phyloP scores from a whole-genome alignment of 2,888 invertebrate genomes.

The Drosophila nr. fundita region DNA sequence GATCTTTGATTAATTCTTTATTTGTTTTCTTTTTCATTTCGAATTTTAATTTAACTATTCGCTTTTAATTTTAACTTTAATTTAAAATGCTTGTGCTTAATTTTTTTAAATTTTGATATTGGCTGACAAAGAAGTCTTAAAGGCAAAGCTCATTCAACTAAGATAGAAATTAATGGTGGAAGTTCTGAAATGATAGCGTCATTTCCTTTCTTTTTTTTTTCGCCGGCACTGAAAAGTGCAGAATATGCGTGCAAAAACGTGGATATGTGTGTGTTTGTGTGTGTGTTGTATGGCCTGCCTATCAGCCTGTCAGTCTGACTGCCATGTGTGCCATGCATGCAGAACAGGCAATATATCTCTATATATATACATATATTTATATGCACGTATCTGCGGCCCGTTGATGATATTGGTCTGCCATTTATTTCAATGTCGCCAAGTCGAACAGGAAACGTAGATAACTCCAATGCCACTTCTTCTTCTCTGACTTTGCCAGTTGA shows the following conservation, averaged over 20 bases:
- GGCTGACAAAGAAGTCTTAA: background rate
- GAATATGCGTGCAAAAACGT: slow-evolving; percentile 14
- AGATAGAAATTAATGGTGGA: background rate
- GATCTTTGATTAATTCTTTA: background rate
- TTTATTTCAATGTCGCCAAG: slow-evolving; percentile 62
- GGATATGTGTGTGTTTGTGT: slow-evolving; percentile 37
- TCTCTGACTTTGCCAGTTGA: slow-evolving; percentile 1
- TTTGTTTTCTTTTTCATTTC: background rate
- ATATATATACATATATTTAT: background rate
- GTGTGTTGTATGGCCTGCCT: slow-evolving; percentile 46
- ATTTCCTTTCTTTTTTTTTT: background rate
- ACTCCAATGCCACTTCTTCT: slow-evolving; percentile 30
- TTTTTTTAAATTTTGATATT: background rate
- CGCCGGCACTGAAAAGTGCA: background rate
- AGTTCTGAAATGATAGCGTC: background rate
- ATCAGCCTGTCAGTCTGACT: slow-evolving; percentile 40
- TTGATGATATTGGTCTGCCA: slow-evolving; percentile 58
- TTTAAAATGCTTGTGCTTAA: background rate
- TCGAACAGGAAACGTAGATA: slow-evolving; percentile 73
- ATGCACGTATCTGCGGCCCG: slow-evolving; percentile 1
- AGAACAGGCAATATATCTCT: slow-evolving; percentile 35
- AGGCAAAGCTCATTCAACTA: background rate
- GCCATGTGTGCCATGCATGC: slow-evolving; percentile 64
- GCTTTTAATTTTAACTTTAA: background rate
- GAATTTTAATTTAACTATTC: too few relatives aligned